phyloP scores from a whole-genome alignment of 1,140 invertebrate species.

The Spodoptera frugiperda region DNA sequence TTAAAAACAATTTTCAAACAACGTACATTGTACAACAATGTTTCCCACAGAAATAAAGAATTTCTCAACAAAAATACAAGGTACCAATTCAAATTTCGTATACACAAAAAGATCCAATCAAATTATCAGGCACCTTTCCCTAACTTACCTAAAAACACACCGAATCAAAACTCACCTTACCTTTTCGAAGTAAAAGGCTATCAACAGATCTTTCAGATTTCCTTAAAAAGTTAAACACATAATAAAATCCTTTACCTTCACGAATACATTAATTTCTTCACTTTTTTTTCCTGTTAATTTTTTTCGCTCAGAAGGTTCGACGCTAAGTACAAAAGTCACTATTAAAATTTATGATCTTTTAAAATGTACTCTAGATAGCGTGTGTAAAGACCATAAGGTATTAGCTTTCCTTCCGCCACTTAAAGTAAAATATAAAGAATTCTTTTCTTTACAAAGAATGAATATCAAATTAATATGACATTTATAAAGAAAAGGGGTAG shows the following conservation, averaged over 20 bases:
- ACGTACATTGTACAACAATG: too few species aligned
- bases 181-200: neutral
- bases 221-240: neutral
- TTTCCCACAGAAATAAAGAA: too few species aligned
- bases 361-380: constrained; percentile 20
- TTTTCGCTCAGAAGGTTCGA: too few species aligned
- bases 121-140: too few species aligned
- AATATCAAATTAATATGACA: constrained; percentile 3
- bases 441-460: neutral
- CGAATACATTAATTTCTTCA: neutral
- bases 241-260: neutral
- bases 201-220: neutral
- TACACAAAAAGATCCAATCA: too few species aligned
- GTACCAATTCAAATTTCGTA: too few species aligned
- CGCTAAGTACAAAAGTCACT: neutral
- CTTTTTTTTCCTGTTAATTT: too few species aligned
- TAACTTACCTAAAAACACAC: constrained; percentile 5
- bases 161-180: neutral
- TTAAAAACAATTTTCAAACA: too few species aligned
- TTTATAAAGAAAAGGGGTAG: constrained; percentile 4
- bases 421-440: neutral
- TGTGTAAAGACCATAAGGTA: constrained; percentile 9
- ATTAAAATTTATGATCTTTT: neutral
- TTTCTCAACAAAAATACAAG: too few species aligned
- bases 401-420: constrained; percentile 12